phyloP scores from a whole-genome alignment of 2,797 vertebrate species.

The Falco rusticolus region DNA sequence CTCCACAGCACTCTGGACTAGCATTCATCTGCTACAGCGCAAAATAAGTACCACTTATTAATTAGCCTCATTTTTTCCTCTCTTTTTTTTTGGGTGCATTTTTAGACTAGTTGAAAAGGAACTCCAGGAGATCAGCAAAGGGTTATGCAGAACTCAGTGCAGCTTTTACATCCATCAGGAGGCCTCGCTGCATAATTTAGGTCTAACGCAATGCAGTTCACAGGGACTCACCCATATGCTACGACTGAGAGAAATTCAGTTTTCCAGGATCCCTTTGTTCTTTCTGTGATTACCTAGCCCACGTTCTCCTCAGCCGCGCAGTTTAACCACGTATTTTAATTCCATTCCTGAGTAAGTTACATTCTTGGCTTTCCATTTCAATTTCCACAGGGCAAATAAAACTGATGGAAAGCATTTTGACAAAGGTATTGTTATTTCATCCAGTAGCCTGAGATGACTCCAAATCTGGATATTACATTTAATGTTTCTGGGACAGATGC shows the following conservation, averaged over 20 bases:
- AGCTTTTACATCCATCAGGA: not conserved
- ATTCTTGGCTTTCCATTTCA: constrained; percentile 42
- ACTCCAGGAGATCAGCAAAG: not conserved
- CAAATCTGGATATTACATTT: constrained; percentile 46
- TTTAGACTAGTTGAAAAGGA: not conserved
- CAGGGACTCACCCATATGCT: not conserved
- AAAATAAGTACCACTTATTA: not conserved
- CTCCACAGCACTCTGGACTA: not conserved
- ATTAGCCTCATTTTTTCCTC: not conserved
- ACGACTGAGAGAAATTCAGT: not conserved
- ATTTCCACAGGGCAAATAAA: constrained; percentile 46
- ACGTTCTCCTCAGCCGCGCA: not conserved
- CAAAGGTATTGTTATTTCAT: constrained; percentile 32
- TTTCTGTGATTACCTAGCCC: not conserved
- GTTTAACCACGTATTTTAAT: constrained; percentile 29
- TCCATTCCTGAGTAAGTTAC: not conserved
- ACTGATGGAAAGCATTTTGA: constrained; percentile 32
- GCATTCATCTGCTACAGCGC: not conserved
- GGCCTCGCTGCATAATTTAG: not conserved
- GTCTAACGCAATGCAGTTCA: not conserved
- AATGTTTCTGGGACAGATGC: constrained; percentile 55
- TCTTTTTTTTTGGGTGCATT: not conserved
- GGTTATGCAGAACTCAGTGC: not conserved
- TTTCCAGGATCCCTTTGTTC: not conserved
- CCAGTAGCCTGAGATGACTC: constrained; percentile 41